Base-by-base conservation (phyloP, 2,888 invertebrate genomes). In the Ichneumon xanthorius region DNA sequence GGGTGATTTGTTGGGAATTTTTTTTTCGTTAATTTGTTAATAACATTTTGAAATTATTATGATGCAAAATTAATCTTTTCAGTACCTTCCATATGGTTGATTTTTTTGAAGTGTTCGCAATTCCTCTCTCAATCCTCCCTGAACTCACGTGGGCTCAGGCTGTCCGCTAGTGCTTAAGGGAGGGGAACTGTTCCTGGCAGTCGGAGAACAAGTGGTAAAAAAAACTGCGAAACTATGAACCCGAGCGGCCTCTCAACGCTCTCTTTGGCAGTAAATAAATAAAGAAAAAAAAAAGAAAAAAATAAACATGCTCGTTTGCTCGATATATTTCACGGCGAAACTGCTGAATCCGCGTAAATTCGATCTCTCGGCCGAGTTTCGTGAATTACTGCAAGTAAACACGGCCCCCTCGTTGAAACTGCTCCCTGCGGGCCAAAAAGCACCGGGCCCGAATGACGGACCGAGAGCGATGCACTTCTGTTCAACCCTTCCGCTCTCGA, bases 361-460 rank as follows among this genome's bases (percentile, higher is more conserved):
- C 72, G 72, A 37, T 37, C 71, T 50, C 63, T 61, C 9, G 37
- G 40, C n/a, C 65, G 72, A 67, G 65, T 65, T n/a, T 14, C 50
- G 30, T 55, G 72, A 72, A 63, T 72, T 67, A 72, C 65, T 26
- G 40, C 4, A 72, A 72, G 30, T 50, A 80, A 80, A 80, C 48
- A 58, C 22, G 45, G 79, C 37, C 63, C 63, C 2, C 30, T 33
- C 45, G 11, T 37, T 65, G 26, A 45, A 14, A 48, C 40, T 6
- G 30, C 48, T 14, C 33, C 11, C 14, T 14, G 48, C 16, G 9
- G 37, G 37, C 50, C 14, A 22, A 68, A 61, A 68, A 78, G 55
- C 40, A n/a, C 55, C 55, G 48, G 30, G 30, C 48, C 45, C 4
- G 6, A 37, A 22, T 55, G 22, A 67, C 14, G 53, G 14, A 22